Evolutionary conservation across 2,113 vertebrate genomes (phyloP), one percentile per base, ranked within the genome.

Genomic region (Promerops cafer): DNA sequence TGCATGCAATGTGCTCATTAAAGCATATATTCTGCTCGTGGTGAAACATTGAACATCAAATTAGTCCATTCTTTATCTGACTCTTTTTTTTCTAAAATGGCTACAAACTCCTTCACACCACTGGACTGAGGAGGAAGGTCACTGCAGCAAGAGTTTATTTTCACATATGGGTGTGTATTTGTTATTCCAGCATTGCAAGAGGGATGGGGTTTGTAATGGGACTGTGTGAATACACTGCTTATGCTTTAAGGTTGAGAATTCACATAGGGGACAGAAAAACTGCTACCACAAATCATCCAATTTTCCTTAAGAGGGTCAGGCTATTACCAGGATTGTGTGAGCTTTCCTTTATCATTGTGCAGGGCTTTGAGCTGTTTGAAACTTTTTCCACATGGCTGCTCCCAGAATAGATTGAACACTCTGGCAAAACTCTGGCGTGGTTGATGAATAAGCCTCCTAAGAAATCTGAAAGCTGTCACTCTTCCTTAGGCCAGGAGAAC

Each of bases 301-400:
- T 97, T 97, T 96, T 95, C 95, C 95, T 94, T 96, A 94, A 94
- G 96, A 97, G 90, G 88, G 92, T 95, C 96, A 96, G 88, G 90
- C 96, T 96, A 97, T 97, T 96, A 96, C 83, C 86, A 87, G 96
- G 93, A 93, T 96, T 95, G 93, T 90, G 94, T 76, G 94, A 97
- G 96, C 89, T 91, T 94, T 96, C 96, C 90, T 97, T 97, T 96
- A 96, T 96, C 91, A 80, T 82, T 92, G 95, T 63, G 93, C 65
- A 70, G 83, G 63, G 93, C 93, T 95, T 95, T 95, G 92, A 95
- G 86, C 93, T 95, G 90, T 87, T 94, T 89, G 93, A 96, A 95
- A 92, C 94, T 94, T 94, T 97, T 96, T 97, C 96, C 96, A 94
- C 89, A 82, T 90, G 92, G 82, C 87, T 96, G 95, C 96, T 95